Conservation (phyloP, 2,888 invertebrate genomes). For the Clitarchus hookeri region DNA sequence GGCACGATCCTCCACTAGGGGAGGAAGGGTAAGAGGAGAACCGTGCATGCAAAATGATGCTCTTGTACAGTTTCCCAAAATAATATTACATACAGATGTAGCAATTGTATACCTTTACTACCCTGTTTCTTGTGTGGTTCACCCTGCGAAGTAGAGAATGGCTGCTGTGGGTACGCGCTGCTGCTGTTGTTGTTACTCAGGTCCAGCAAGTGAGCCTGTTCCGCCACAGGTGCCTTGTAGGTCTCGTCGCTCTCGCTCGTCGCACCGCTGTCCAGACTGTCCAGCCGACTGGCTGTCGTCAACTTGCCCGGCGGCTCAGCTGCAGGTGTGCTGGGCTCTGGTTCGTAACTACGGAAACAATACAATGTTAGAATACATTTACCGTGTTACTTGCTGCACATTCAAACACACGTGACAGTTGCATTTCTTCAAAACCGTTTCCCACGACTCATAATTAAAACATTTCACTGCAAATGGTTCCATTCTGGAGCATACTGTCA, state of each 20-base stretch:
- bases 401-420: not conserved
- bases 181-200: constrained; percentile 12
- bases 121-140: no score
- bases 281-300: constrained; percentile 28
- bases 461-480: no score
- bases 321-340: constrained; percentile 23
- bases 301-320: constrained; percentile 20
- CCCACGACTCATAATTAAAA: no score
- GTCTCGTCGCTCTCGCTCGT: constrained; percentile 52
- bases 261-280: constrained; percentile 43
- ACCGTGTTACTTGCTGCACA: not conserved
- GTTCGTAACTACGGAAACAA: constrained; percentile 26
- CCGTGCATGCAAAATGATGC: no score
- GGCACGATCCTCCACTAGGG: no score
- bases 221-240: constrained; percentile 32
- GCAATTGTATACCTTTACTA: no score
- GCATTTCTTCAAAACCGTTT: no score
- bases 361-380: not conserved
- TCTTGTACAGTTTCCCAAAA: no score
- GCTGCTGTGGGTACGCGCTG: not conserved
- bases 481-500: no score
- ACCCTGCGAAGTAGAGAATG: no score
- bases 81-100: no score
- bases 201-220: not conserved
- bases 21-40: no score